These are phyloP conservation scores for Hypotaenidia okinawae DNA, from an alignment of 2,797 vertebrate genomes.

Conservation along the genomic window DNA sequence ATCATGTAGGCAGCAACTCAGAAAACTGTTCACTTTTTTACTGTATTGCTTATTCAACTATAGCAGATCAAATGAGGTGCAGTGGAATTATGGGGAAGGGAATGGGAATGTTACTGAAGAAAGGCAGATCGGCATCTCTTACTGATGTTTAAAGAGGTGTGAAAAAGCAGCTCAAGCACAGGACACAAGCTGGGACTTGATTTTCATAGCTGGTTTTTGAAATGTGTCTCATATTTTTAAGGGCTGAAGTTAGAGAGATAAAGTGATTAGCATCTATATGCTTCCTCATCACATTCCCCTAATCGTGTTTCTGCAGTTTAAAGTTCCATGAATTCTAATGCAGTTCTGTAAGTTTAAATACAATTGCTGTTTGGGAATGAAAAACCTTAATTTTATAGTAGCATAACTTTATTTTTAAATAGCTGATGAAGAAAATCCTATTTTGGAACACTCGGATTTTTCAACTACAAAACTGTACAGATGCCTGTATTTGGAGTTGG, in stretches of 20 bases:
- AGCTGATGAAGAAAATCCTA: not conserved
- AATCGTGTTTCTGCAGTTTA: not conserved
- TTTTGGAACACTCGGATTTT: not conserved
- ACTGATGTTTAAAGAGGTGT: not conserved
- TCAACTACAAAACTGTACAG: not conserved
- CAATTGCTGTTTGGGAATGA: not conserved
- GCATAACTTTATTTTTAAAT: not conserved
- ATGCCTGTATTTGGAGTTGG: not conserved
- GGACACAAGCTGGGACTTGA: not conserved
- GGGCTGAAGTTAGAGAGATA: not conserved
- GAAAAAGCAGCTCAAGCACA: not conserved
- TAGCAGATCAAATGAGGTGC: not conserved
- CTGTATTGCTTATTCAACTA: not conserved
- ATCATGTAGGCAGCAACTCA: not conserved
- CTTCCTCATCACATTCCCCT: accelerated
- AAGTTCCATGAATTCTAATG: too few species aligned
- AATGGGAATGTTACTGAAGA: not conserved
- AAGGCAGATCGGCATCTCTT: not conserved
- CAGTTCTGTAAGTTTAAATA: not conserved
- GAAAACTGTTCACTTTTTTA: not conserved
- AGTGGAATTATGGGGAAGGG: not conserved
- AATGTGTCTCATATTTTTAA: not conserved
- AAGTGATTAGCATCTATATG: not conserved
- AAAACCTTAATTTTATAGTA: not conserved
- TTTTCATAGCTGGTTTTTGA: not conserved